A percentile compares a stretch with the other conserved stretches of the same genome.
Evolutionary conservation across 2,113 vertebrate genomes (phyloP).

Genomic region (Syngnathus typhle): DNA sequence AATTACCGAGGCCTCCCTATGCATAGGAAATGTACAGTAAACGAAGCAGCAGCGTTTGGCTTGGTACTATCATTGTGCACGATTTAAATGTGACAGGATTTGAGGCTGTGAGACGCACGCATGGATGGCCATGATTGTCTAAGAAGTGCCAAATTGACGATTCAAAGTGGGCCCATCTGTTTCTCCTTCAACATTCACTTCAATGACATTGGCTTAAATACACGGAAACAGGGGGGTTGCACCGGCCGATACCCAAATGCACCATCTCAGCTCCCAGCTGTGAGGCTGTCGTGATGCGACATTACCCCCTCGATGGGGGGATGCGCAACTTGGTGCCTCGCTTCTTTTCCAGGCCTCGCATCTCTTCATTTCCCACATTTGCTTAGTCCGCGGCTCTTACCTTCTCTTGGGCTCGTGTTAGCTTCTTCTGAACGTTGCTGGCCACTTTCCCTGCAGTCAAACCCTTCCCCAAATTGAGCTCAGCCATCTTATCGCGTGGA

Average conservation of each 20-base stretch:
- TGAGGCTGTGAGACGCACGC: not conserved
- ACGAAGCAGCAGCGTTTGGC: not conserved
- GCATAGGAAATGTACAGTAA: not conserved
- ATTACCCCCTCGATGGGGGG: constrained; percentile 40
- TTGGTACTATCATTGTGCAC: not conserved
- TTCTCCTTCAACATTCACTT: not conserved
- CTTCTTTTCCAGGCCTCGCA: constrained; percentile 23
- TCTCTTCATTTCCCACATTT: not conserved
- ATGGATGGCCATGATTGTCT: not conserved
- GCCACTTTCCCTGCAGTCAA: constrained; percentile 93
- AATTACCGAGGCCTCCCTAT: constrained; percentile 21
- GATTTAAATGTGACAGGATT: not conserved
- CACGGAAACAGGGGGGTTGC: not conserved
- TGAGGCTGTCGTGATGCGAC: constrained; percentile 53
- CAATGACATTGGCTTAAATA: not conserved
- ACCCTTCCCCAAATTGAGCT: constrained; percentile 93
- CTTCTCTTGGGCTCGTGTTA: constrained; percentile 97
- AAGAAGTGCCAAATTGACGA: not conserved
- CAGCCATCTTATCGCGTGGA: constrained; percentile 81
- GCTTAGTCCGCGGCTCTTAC: constrained; percentile 61
- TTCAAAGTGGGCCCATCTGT: not conserved
- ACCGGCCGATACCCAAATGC: not conserved
- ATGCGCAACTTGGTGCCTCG: constrained; percentile 38
- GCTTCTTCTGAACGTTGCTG: constrained; percentile 95
- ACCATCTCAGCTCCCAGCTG: not conserved